Conservation (phyloP, 1,140 invertebrate species). For the Trichoplusia ni region DNA sequence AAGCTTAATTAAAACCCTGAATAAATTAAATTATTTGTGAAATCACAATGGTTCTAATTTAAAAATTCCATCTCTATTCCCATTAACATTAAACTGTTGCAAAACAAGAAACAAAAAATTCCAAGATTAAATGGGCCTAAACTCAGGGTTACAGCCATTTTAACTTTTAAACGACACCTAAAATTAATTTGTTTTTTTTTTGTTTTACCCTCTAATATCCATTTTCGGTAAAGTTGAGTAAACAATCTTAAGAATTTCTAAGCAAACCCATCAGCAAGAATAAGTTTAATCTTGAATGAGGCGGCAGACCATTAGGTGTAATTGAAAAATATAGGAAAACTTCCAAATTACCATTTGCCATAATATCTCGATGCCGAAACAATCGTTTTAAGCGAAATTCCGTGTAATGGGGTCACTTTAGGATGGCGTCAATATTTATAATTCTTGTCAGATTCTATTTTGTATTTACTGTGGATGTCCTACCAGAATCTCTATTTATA, state of each 20-base stretch:
- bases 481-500: too few relatives aligned
- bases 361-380: not conserved
- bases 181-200: conserved; percentile 16
- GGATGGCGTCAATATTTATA: not conserved
- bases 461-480: too few relatives aligned
- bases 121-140: not conserved
- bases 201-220: not conserved
- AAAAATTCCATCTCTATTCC: not conserved
- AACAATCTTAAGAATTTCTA: conserved; percentile 38
- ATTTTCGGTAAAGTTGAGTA: not conserved
- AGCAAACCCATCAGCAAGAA: not conserved
- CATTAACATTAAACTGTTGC: not conserved
- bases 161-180: conserved; percentile 14
- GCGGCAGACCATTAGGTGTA: not conserved
- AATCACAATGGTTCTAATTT: not conserved
- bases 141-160: not conserved
- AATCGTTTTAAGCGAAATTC: not conserved
- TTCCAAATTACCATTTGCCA: not conserved
- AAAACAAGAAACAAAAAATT: not conserved
- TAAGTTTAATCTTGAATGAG: not conserved
- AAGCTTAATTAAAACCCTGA: too few relatives aligned
- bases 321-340: conserved; percentile 13
- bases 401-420: too few relatives aligned
- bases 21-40: too few relatives aligned
- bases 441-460: not conserved